These are phyloP conservation scores for Alligator mississippiensis DNA, from an alignment of 2,113 vertebrate species.

Conservation along the genomic window DNA sequence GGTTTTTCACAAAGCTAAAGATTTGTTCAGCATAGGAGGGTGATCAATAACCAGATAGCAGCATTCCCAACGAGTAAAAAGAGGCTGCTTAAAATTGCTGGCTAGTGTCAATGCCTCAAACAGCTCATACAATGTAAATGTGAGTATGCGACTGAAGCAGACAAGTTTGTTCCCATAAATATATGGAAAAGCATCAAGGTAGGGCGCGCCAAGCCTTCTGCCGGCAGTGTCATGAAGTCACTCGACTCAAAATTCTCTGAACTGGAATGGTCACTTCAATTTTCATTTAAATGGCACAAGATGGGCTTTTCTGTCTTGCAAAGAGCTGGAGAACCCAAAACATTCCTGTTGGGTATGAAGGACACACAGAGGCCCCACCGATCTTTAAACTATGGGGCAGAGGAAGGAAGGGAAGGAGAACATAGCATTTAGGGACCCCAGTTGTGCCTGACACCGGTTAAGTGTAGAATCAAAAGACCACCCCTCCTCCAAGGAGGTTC, in stretches of 20 bases:
- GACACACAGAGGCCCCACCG: too few species aligned
- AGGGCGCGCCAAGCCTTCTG: neutral
- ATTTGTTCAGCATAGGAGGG: conserved; percentile 43
- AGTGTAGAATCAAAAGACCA: too few species aligned
- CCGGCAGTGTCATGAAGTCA: too few species aligned
- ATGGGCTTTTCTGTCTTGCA: too few species aligned
- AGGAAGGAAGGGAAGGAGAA: too few species aligned
- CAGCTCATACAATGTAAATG: neutral
- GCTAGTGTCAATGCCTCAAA: neutral
- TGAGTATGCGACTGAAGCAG: neutral
- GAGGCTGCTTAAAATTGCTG: conserved; percentile 8
- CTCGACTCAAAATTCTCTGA: neutral
- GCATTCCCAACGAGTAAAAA: conserved; percentile 19
- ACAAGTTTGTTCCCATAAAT: neutral
- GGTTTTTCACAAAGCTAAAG: conserved; percentile 42
- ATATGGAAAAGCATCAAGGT: neutral
- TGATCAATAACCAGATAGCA: conserved; percentile 14
- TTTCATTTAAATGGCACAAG: too few species aligned
- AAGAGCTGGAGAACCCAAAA: too few species aligned
- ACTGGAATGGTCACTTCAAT: neutral
- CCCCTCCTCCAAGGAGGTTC: too few species aligned
- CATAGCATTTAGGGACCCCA: too few species aligned
- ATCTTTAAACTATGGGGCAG: too few species aligned
- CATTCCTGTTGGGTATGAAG: too few species aligned
- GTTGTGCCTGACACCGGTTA: too few species aligned